Evolutionary conservation across 2,113 vertebrate genomes (phyloP).

Genomic region (Cryptoleucopteryx plumbea): DNA sequence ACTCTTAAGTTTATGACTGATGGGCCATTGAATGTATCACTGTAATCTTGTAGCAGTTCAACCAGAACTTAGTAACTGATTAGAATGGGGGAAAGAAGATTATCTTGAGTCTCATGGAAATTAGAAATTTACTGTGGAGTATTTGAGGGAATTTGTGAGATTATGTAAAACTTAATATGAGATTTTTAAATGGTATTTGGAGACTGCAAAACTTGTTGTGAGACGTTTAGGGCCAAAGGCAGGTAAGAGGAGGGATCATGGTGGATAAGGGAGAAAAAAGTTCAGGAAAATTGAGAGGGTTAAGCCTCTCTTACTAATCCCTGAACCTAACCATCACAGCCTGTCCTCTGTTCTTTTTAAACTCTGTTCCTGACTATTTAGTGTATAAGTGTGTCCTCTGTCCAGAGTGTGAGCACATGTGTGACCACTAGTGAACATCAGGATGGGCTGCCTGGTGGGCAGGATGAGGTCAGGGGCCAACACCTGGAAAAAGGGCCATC

Average conservation of each 20-base stretch:
- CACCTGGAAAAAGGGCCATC: neutral
- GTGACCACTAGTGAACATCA: neutral
- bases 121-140: neutral
- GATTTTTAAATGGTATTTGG: neutral
- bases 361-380: neutral
- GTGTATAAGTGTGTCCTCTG: neutral
- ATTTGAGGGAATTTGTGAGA: neutral
- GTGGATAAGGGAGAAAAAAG: neutral
- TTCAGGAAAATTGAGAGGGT: neutral
- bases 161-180: neutral
- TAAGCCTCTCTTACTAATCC: neutral
- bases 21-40: neutral
- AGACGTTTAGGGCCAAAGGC: neutral
- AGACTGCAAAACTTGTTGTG: neutral
- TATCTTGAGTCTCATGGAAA: neutral
- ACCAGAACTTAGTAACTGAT: neutral
- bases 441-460: neutral
- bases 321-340: neutral
- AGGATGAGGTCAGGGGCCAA: neutral
- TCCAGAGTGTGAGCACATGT: neutral
- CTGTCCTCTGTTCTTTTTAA: neutral
- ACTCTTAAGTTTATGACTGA: neutral
- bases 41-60: neutral
- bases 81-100: neutral
- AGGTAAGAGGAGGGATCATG: neutral